A percentile compares a stretch with the other conserved stretches of the same genome.
phyloP scores from a whole-genome alignment of 2,888 invertebrate genomes.

The Eristalinus sepulchralis region DNA sequence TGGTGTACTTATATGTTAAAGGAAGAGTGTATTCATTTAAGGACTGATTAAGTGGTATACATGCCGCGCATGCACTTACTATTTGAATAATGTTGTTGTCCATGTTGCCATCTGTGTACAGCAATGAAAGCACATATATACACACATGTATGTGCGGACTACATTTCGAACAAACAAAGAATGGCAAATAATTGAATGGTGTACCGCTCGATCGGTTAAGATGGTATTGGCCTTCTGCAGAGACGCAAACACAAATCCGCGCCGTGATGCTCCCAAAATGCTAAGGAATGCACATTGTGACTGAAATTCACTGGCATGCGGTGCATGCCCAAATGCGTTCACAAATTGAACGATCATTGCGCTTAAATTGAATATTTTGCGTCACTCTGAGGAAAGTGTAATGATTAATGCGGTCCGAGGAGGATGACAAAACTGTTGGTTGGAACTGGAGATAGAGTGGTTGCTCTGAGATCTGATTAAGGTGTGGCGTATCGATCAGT shows the following conservation, averaged over 20 bases:
- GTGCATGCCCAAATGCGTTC: constrained; percentile 64
- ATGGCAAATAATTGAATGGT: constrained; percentile 69
- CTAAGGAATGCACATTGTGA: constrained; percentile 41
- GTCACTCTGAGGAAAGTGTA: constrained; percentile 53
- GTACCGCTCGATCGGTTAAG: constrained; percentile 3
- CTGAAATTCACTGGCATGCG: constrained; percentile 54
- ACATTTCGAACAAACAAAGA: constrained; percentile 47
- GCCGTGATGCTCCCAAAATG: constrained; percentile 22
- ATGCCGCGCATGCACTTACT: constrained; percentile 69
- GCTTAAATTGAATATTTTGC: constrained; percentile 61
- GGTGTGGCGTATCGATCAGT: too few relatives aligned
- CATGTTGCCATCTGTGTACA: constrained; percentile 65
- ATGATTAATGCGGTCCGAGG: constrained; percentile 43
- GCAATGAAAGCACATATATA: constrained; percentile 29
- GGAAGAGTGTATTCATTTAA: constrained; percentile 66
- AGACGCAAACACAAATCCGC: constrained; percentile 22
- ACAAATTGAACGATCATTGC: constrained; percentile 68
- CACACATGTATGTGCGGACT: not conserved
- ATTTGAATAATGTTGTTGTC: constrained; percentile 72
- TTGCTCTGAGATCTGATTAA: not conserved
- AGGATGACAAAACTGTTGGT: not conserved
- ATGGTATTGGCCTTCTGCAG: not conserved
- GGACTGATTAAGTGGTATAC: constrained; percentile 72
- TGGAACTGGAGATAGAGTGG: too few relatives aligned
- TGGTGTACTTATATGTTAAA: constrained; percentile 46